Percentiles rank a stretch among this genome's conserved stretches.
These are phyloP conservation scores for Microcebus lehilahytsara DNA, from an alignment of 2,113 vertebrate species.

Conservation along the genomic window DNA sequence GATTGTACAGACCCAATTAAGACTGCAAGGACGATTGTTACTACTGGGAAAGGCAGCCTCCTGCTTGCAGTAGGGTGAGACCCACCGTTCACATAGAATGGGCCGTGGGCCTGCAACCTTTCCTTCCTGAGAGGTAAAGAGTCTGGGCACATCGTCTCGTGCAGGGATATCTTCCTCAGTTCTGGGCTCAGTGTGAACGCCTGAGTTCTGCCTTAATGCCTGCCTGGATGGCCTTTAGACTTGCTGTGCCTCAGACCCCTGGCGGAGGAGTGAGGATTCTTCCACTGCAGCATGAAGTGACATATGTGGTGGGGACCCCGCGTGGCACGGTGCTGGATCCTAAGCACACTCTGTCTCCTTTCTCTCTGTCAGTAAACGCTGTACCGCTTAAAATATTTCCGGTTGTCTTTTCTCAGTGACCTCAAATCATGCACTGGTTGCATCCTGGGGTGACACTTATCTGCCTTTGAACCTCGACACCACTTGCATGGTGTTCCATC, in stretches of 20 bases:
- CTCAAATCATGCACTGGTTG: not conserved
- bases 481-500: no score
- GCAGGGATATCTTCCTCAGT: not conserved
- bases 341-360: not conserved
- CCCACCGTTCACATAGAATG: not conserved
- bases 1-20: not conserved
- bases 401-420: not conserved
- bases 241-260: not conserved
- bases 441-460: not conserved
- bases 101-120: not conserved
- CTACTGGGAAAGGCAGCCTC: not conserved
- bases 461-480: not conserved
- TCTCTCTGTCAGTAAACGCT: not conserved
- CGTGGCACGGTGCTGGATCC: not conserved
- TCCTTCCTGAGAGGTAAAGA: not conserved
- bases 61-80: accelerated
- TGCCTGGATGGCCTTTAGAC: not conserved
- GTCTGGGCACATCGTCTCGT: not conserved
- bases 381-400: not conserved
- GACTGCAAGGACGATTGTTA: accelerated
- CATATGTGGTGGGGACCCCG: accelerated
- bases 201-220: not conserved
- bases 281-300: not conserved
- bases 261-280: accelerated
- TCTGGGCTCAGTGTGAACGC: not conserved